A percentile compares a stretch with the other conserved stretches of the same genome.
These are phyloP conservation scores for Latheticus oryzae DNA, from an alignment of 2,888 invertebrate species.

Conservation along the genomic window DNA sequence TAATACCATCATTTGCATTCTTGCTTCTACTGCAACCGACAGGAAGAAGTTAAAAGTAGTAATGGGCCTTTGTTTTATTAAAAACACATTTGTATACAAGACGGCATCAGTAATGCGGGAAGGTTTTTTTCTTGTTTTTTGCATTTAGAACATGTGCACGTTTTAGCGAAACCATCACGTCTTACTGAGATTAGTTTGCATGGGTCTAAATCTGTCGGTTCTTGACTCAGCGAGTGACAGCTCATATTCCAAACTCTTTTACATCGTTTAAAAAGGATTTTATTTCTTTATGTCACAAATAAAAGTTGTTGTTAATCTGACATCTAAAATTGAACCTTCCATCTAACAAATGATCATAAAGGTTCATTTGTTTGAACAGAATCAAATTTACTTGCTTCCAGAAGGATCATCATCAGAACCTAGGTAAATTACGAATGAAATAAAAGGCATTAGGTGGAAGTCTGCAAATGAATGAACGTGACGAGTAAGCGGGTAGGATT, in stretches of 20 bases:
- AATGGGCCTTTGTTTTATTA: constrained; percentile 27
- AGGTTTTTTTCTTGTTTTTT: constrained; percentile 1
- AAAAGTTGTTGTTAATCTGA: too few relatives aligned
- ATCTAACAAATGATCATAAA: constrained; percentile 8
- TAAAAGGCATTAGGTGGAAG: constrained; percentile 37
- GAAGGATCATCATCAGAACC: constrained; percentile 28
- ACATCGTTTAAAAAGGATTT: too few relatives aligned
- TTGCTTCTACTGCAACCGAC: constrained; percentile 14
- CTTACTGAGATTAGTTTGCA: constrained; percentile 1
- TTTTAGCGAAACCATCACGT: constrained; percentile 5
- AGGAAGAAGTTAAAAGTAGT: constrained; percentile 26
- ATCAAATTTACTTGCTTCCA: constrained; percentile 14
- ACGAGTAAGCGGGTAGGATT: constrained; percentile 31
- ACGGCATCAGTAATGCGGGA: constrained; percentile 9
- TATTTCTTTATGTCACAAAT: too few relatives aligned
- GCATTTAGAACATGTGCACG: constrained; percentile 7
- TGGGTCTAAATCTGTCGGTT: not conserved
- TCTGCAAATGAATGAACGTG: constrained; percentile 33
- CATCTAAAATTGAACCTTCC: not conserved
- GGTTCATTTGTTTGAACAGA: constrained; percentile 14
- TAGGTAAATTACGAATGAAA: constrained; percentile 25
- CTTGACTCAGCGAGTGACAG: too few relatives aligned
- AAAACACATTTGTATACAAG: constrained; percentile 28
- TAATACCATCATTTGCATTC: constrained; percentile 22
- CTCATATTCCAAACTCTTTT: too few relatives aligned